Percentiles rank a stretch among this genome's conserved stretches.
Conservation (phyloP, 2,888 invertebrate genomes). For the Sphecodes monilicornis region DNA sequence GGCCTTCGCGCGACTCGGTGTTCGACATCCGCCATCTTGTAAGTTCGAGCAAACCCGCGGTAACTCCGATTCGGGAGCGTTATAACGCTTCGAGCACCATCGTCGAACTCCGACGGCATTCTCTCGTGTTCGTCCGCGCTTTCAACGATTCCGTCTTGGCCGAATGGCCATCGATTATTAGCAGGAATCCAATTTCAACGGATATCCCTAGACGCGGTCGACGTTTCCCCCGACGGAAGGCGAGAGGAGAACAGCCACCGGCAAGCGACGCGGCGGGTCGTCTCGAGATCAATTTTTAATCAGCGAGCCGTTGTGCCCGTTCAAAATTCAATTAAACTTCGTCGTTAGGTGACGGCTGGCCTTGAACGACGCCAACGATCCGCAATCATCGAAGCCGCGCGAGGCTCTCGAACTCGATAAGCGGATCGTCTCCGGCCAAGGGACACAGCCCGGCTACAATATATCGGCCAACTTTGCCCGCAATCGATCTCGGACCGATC, state of each 20-base stretch:
- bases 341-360: slow-evolving; percentile 41
- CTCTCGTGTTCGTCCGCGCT: not conserved
- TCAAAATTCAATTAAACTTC: slow-evolving; percentile 61
- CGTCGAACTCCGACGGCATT: too few species aligned
- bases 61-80: too few species aligned
- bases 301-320: slow-evolving; percentile 26
- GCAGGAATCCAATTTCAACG: not conserved
- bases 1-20: not conserved
- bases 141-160: not conserved
- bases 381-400: slow-evolving; percentile 55
- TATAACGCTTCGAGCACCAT: too few species aligned
- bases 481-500: slow-evolving; percentile 6
- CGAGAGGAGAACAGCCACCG: not conserved
- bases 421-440: slow-evolving; percentile 21
- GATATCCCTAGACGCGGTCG: not conserved
- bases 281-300: slow-evolving; percentile 28
- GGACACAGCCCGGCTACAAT: slow-evolving; percentile 19
- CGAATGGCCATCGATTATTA: not conserved
- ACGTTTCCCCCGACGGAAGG: not conserved
- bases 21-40: not conserved
- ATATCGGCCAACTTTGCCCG: slow-evolving; percentile 21
- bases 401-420: slow-evolving; percentile 44
- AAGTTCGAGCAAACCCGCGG: too few species aligned
- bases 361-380: slow-evolving; percentile 52
- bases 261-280: not conserved